These are phyloP conservation scores for Ctenomys sociabilis DNA, from an alignment of 2,113 vertebrate genomes.

Conservation along the genomic window DNA sequence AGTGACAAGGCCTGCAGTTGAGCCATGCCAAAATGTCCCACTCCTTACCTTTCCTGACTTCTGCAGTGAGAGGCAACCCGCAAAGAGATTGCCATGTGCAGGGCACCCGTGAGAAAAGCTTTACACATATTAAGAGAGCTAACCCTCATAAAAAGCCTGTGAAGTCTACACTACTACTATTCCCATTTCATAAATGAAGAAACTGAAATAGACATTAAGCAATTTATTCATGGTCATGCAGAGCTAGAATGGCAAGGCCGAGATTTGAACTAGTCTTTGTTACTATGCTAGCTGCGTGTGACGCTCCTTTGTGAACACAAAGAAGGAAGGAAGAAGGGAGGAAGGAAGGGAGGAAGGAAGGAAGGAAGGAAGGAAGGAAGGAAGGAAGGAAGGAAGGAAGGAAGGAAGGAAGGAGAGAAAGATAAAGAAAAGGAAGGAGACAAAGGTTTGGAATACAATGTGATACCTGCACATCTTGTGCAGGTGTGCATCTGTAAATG, in stretches of 20 bases:
- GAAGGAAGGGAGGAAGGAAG: no score
- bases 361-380: no score
- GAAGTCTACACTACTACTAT: background rate
- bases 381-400: no score
- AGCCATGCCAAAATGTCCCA: fast-evolving
- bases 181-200: background rate
- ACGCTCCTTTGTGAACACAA: background rate
- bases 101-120: background rate
- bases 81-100: background rate
- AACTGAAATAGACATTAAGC: background rate
- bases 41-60: background rate
- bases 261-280: background rate
- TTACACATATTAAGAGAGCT: background rate
- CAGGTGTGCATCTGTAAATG: no score
- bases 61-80: background rate
- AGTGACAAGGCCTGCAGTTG: background rate
- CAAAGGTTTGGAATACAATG: no score
- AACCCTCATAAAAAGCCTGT: background rate
- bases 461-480: background rate
- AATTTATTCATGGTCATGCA: background rate
- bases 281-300: background rate
- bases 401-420: fast-evolving
- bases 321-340: no score
- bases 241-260: background rate
- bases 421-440: no score